Evolutionary conservation across 2,797 vertebrate species (phyloP), one percentile per base, ranked within the genome.

Genomic region (Pantherophis alleghaniensis): DNA sequence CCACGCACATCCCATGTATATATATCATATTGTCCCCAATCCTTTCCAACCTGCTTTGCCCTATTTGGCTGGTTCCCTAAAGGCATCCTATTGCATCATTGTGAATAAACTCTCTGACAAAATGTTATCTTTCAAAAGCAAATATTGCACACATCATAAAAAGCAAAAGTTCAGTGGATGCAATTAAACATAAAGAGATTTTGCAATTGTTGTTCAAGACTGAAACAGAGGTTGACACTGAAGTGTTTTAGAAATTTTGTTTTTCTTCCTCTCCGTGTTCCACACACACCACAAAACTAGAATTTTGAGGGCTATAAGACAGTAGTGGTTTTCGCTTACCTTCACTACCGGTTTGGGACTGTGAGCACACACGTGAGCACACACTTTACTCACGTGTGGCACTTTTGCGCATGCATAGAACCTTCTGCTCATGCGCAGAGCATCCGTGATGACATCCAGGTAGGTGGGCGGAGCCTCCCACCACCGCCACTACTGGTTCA

Each of bases 91-190:
- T 92, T 93, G 56, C 89, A 66, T 91, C 61, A 28, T 7, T 20
- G 37, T 24, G 4, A n/a, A 42, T 55, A 37, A 66, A 2, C 2
- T n/a, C 86, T 59, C 42, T 24, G 32, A 20, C 56, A 53, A 53
- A 83, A 63, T n/a, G 26, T 0, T 2, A 83, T n/a, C 22, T 86
- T 86, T 47, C 32, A 5, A 37, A 88, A 26, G 26, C 2, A 79
- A 2, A 88, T 9, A 26, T 32, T 42, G 53, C 87, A n/a, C 5
- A 0, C 1, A 1, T 1, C 7, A 56, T 28, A 28, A 16, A n/a
- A 92, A 79, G 26, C 55, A 55, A 87, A 92, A 83, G 42, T 66
- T 91, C 61, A 42, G 9, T 32, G 37, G 69, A 7, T 69, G 20
- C 47, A 66, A 61, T 16, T 47, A 83, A 53, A 53, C 55, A 51